Conservation (phyloP, 2,888 invertebrate genomes). For the Netelia virgata region DNA sequence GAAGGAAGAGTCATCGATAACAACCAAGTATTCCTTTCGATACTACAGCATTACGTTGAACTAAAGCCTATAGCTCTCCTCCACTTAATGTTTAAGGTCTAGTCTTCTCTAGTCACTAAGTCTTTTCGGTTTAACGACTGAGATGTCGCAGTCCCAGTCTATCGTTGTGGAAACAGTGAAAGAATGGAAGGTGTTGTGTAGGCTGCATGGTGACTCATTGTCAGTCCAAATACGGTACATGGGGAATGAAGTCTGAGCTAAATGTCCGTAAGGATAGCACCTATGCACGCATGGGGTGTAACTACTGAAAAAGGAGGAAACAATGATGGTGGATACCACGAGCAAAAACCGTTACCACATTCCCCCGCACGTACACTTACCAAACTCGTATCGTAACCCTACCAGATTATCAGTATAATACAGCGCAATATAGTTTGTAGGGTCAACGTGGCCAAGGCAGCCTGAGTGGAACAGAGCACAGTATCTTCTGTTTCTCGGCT, state of each 20-base stretch:
- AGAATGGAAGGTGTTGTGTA: neutral
- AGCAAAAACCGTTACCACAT: slow-evolving; percentile 17
- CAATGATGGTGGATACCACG: slow-evolving; percentile 33
- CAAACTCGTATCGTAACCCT: slow-evolving; percentile 28
- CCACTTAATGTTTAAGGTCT: neutral
- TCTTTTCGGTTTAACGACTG: too few species aligned
- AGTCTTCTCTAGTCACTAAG: too few species aligned
- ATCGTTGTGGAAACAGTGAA: slow-evolving; percentile 1
- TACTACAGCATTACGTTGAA: neutral
- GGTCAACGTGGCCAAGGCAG: slow-evolving; percentile 40
- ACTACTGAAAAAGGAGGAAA: slow-evolving; percentile 14
- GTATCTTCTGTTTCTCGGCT: slow-evolving; percentile 60
- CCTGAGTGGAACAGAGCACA: slow-evolving; percentile 43
- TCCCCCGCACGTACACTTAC: slow-evolving; percentile 6
- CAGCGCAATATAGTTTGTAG: slow-evolving; percentile 19
- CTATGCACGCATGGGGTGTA: slow-evolving; percentile 13
- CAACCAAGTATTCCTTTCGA: neutral
- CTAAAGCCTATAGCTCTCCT: neutral
- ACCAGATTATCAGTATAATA: slow-evolving; percentile 16
- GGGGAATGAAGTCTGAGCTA: neutral
- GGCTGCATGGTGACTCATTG: slow-evolving; percentile 11
- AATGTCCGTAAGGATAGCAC: neutral
- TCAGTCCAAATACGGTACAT: neutral
- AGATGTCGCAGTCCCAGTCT: neutral
- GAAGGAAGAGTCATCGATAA: slow-evolving; percentile 11